Evolutionary conservation across 2,888 invertebrate species (phyloP).

Genomic region (Xestoiulus laeticollis): DNA sequence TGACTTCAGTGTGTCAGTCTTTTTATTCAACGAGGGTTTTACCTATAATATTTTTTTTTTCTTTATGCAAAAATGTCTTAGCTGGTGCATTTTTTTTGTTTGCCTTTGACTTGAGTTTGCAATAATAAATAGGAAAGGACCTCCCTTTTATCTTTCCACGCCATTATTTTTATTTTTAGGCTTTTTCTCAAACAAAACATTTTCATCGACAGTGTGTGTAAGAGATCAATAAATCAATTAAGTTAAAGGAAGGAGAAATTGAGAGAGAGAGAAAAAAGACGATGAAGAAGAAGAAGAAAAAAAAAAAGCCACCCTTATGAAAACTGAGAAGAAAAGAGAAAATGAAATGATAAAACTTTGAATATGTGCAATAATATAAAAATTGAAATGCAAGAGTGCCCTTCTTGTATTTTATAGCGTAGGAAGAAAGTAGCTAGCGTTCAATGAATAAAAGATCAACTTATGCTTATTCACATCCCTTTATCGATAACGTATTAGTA

Average conservation of each 20-base stretch:
- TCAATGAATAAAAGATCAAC: background rate
- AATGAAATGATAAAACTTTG: constrained; percentile 26
- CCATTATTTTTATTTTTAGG: constrained; percentile 2
- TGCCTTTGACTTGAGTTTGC: no score
- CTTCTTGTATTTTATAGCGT: background rate
- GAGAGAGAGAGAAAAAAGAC: background rate
- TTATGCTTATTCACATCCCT: background rate
- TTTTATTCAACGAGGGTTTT: background rate
- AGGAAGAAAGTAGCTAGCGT: background rate
- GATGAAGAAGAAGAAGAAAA: background rate
- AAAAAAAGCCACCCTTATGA: constrained; percentile 12
- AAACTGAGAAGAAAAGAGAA: background rate
- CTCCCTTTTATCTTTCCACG: background rate
- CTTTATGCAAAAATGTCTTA: background rate
- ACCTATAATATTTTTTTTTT: background rate
- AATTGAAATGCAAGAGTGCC: constrained; percentile 15
- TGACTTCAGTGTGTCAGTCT: background rate
- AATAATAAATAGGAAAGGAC: no score
- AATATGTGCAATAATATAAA: background rate
- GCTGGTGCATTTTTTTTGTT: background rate
- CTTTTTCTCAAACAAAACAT: constrained; percentile 5
- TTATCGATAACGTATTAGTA: no score
- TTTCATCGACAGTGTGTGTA: background rate
- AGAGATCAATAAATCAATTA: constrained; percentile 24
- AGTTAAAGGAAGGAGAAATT: background rate